Conservation (phyloP, 2,113 vertebrate genomes). For the Physeter macrocephalus region DNA sequence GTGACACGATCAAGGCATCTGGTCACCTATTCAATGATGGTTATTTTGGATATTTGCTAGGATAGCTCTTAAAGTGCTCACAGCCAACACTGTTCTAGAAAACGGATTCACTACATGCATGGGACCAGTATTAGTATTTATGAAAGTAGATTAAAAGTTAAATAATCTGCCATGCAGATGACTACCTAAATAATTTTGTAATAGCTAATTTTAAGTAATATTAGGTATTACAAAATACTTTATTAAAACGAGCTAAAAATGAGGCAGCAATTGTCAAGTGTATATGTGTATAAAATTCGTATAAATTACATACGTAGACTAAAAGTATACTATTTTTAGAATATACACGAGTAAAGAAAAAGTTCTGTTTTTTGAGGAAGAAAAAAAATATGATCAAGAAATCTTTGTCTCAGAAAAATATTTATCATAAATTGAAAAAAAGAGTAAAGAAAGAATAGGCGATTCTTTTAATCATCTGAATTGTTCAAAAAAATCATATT, state of each 20-base stretch:
- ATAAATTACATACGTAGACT: background rate
- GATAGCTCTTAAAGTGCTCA: fast-evolving
- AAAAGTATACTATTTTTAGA: background rate
- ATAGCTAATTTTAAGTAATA: background rate
- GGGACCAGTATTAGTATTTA: background rate
- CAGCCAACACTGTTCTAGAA: background rate
- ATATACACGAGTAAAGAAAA: background rate
- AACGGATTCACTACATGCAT: background rate
- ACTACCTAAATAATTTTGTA: too few relatives aligned
- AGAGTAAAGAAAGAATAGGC: background rate
- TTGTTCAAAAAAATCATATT: background rate
- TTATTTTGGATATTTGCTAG: background rate
- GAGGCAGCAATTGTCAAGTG: background rate
- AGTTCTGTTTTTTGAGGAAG: background rate
- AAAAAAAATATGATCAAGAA: background rate
- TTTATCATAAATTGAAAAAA: background rate
- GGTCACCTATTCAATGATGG: background rate
- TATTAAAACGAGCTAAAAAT: background rate
- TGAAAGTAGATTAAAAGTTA: background rate
- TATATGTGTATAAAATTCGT: background rate
- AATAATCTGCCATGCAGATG: background rate
- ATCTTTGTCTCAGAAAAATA: background rate
- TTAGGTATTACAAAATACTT: background rate
- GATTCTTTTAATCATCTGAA: background rate
- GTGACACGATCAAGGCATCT: background rate